phyloP scores from a whole-genome alignment of 2,113 vertebrate species.

The Drymodes brunneopygia region DNA sequence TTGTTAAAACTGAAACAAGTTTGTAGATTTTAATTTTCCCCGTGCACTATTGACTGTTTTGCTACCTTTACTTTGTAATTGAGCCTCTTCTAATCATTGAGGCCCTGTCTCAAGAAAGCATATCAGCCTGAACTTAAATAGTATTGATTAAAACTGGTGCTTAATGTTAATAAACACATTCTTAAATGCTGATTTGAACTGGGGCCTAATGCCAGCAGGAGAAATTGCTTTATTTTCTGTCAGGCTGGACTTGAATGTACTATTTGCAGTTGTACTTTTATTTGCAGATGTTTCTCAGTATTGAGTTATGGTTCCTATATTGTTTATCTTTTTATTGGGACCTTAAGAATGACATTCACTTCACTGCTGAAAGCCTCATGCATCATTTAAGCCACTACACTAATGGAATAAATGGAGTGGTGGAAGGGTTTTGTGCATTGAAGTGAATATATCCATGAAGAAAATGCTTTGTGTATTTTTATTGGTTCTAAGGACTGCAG shows the following conservation, averaged over 20 bases:
- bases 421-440: neutral
- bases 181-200: neutral
- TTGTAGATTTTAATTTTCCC: neutral
- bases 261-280: neutral
- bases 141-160: neutral
- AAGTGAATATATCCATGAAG: neutral
- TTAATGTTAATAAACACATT: neutral
- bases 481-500: neutral
- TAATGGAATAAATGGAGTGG: slow-evolving; percentile 49
- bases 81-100: neutral
- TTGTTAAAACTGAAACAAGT: neutral
- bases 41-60: neutral
- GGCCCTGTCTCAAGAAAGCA: neutral
- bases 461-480: slow-evolving; percentile 8
- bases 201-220: neutral
- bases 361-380: slow-evolving; percentile 29
- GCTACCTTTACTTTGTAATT: neutral
- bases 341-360: slow-evolving; percentile 17
- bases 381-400: slow-evolving; percentile 13
- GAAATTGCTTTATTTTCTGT: neutral
- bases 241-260: neutral
- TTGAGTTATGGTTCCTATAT: neutral
- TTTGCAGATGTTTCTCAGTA: slow-evolving; percentile 26
- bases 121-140: neutral
- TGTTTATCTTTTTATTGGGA: slow-evolving; percentile 9